phyloP scores from a whole-genome alignment of 53 echinoderm and acorn worm species.

The Crossaster papposus region DNA sequence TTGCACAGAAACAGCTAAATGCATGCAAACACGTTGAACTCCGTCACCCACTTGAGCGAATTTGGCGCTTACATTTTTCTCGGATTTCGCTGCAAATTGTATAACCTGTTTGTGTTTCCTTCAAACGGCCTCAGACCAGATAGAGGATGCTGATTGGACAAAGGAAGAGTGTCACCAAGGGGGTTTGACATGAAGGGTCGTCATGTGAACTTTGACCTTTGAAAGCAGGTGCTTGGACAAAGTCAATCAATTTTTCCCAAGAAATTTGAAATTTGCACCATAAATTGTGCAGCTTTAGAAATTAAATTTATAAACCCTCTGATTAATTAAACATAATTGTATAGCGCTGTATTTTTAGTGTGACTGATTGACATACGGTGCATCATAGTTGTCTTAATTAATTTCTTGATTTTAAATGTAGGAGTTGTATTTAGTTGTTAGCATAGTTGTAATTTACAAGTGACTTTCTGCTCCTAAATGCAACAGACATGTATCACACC shows the following conservation, averaged over 20 bases:
- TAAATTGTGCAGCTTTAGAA: background rate
- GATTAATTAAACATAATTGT: too few relatives aligned
- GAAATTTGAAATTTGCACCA: background rate
- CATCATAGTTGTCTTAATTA: too few relatives aligned
- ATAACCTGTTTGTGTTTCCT: background rate
- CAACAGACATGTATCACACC: constrained; percentile 60
- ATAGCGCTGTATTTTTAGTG: background rate
- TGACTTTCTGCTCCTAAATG: background rate
- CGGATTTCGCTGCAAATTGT: background rate
- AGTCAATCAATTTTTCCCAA: background rate
- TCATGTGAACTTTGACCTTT: background rate
- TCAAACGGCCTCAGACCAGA: constrained; percentile 5
- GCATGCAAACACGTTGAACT: too few relatives aligned
- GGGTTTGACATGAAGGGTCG: background rate
- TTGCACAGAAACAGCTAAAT: too few relatives aligned
- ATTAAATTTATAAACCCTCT: too few relatives aligned
- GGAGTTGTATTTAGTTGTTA: background rate
- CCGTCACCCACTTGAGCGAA: background rate
- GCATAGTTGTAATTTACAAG: background rate
- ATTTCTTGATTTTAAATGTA: background rate
- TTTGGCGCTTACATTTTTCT: background rate
- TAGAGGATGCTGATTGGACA: background rate
- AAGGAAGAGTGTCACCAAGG: background rate
- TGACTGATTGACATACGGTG: too few relatives aligned
- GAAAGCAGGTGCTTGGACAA: background rate